Evolutionary conservation across 2,113 vertebrate species (phyloP).

Genomic region (Helogale parvula): DNA sequence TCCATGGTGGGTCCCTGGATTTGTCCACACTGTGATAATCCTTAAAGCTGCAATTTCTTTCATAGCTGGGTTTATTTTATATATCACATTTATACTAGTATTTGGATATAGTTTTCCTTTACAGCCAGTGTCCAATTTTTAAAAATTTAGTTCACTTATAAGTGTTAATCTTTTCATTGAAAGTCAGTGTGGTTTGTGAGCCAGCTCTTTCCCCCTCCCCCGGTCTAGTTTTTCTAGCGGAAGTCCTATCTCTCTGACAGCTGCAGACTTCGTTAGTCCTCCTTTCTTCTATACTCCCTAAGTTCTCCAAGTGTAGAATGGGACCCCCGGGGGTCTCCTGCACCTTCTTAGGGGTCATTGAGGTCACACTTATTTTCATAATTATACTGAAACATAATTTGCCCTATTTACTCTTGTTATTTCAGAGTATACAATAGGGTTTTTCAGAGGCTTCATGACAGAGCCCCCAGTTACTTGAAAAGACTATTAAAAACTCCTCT

Average conservation of each 20-base stretch:
- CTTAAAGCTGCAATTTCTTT: not conserved
- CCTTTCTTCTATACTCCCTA: not conserved
- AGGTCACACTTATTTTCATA: not conserved
- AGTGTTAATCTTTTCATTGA: not conserved
- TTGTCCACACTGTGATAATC: not conserved
- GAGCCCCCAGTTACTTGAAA: not conserved
- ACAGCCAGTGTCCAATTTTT: not conserved
- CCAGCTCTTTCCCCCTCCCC: not conserved
- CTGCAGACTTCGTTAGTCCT: not conserved
- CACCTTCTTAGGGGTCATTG: not conserved
- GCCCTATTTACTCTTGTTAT: not conserved
- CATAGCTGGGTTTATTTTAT: not conserved
- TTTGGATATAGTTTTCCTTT: not conserved
- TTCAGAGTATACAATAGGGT: not conserved
- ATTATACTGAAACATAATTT: not conserved
- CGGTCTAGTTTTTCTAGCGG: not conserved
- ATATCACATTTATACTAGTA: not conserved
- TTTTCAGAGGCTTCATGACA: not conserved
- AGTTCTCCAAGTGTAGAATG: not conserved
- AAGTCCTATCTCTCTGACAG: not conserved
- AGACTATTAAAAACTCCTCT: not conserved
- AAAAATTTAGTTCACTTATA: not conserved
- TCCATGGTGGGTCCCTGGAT: not conserved
- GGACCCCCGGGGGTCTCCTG: not conserved
- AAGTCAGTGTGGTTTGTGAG: not conserved